Conservation (phyloP, 1,140 invertebrate species). For the Zophobas atratus region DNA sequence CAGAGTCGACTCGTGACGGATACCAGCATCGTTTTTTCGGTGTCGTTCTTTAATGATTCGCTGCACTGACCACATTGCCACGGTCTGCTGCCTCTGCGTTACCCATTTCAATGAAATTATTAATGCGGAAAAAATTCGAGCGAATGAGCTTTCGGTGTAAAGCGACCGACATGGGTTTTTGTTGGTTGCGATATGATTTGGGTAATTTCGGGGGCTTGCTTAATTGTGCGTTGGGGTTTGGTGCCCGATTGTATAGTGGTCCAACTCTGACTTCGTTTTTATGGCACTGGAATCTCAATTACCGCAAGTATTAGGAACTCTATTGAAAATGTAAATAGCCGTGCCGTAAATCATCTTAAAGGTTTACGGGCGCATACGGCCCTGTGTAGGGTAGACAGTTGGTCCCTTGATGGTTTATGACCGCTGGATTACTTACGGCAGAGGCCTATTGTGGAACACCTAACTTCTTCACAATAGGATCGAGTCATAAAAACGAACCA, state of each 20-base stretch:
- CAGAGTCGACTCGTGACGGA: no score
- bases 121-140: conserved; percentile 9
- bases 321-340: no score
- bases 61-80: not conserved
- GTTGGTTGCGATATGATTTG: conserved; percentile 3
- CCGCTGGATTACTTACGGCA: no score
- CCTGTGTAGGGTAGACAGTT: no score
- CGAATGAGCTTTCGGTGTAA: not conserved
- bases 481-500: not conserved
- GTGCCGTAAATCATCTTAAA: no score
- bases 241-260: not conserved
- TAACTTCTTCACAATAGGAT: no score
- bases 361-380: no score
- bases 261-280: not conserved
- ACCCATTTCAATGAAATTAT: conserved; percentile 1
- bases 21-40: not conserved
- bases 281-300: not conserved
- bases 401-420: no score
- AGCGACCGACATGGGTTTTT: conserved; percentile 10
- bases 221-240: conserved; percentile 3
- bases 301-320: no score
- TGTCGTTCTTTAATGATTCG: not conserved
- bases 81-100: conserved; percentile 7
- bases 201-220: conserved; percentile 9
- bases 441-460: no score